These are phyloP conservation scores for Periphyllus acericola DNA, from an alignment of 2,888 invertebrate genomes.

Conservation along the genomic window DNA sequence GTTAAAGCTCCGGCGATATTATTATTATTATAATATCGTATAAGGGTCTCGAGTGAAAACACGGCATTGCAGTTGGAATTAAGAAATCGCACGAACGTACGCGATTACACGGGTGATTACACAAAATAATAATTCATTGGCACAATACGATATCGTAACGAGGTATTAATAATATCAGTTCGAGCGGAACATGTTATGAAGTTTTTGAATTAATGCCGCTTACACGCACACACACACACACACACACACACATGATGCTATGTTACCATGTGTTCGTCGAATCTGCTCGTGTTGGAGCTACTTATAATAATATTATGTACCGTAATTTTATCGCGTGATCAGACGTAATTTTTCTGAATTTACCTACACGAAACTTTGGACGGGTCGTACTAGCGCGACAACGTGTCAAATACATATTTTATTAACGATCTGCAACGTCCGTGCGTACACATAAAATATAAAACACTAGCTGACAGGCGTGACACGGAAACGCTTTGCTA, in stretches of 20 bases:
- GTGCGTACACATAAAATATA: background rate
- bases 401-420: conserved; percentile 36
- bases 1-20: no score
- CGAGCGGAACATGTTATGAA: no score
- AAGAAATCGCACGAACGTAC: background rate
- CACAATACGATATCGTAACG: background rate
- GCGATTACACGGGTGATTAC: background rate
- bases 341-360: conserved; percentile 13
- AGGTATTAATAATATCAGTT: no score
- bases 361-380: background rate
- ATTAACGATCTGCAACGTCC: conserved; percentile 15
- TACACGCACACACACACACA: background rate
- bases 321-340: background rate
- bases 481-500: no score
- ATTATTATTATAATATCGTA: no score
- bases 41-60: background rate
- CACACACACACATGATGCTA: background rate
- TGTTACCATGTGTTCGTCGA: no score
- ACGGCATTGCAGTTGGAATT: background rate
- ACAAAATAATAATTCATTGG: conserved; percentile 14
- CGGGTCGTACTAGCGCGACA: background rate
- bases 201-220: background rate
- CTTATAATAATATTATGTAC: background rate
- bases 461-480: no score
- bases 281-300: no score